Evolutionary conservation across 2,888 invertebrate species (phyloP), one percentile per base, ranked within the genome.

Genomic region (Lasioglossum calceatum): DNA sequence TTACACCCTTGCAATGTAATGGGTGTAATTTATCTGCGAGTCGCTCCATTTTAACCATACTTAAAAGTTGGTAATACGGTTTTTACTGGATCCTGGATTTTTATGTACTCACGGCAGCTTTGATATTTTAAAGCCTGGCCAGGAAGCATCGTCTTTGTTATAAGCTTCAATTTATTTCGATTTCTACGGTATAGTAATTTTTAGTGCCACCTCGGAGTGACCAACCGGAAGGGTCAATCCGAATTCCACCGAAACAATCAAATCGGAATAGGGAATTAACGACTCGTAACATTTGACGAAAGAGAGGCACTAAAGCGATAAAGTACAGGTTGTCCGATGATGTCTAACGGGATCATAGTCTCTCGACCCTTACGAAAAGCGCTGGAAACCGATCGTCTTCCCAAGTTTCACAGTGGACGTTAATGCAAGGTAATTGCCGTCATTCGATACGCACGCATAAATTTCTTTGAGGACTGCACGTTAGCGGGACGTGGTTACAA

Each of bases 361-460:
- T 39, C 70, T 23, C 39, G 70, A 39, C 23, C 39, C 70, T 54
- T 19, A 39, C 70, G 36, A 70, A 70, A 70, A 70, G 23, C 70
- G 23, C 36, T 39, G 70, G 70, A 70, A 70, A 39, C 70, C 27
- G 61, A 77, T 72, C 44, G 82, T 82, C 58, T 50, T 72, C 50
- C 72, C 14, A 32, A 58, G 64, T 77, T 83, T 73, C 77, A n/a
- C 74, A 58, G 70, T 76, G 58, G 85, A 80, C 64, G 71, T 78
- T 78, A 75, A 75, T 36, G 67, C 36, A 58, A 32, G 27, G 74
- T 87, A 87, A 88, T 88, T 77, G 79, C 76, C 47, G 74, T 77
- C 85, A 82, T 88, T 79, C 72, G 88, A 85, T 77, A 82, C 77
- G 87, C 87, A 79, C 77, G 82, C 85, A 83, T 87, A 88, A 85